A percentile compares a stretch with the other conserved stretches of the same genome.
phyloP scores from a whole-genome alignment of 2,797 vertebrate species.

The Carcharodon carcharias region DNA sequence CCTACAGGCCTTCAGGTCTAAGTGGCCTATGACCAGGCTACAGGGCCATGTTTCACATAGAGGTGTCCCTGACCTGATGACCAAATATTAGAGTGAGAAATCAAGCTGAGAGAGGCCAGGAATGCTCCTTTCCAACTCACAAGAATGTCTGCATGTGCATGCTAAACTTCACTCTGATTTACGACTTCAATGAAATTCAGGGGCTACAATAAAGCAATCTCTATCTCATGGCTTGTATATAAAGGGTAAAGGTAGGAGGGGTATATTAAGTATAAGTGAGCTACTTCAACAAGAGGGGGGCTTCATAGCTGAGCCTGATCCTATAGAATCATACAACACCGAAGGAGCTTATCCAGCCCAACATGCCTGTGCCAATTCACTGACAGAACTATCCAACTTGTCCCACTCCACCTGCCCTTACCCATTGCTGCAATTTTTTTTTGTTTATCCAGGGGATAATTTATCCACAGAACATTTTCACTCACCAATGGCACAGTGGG shows the following conservation, averaged over 20 bases:
- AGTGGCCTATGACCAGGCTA: background rate
- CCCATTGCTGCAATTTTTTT: too few species aligned
- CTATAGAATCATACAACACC: too few species aligned
- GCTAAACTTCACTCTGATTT: background rate
- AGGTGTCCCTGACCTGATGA: background rate
- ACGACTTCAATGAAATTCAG: too few species aligned
- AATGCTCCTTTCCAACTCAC: background rate
- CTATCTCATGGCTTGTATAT: background rate
- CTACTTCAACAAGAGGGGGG: background rate
- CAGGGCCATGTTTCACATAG: background rate
- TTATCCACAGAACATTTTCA: too few species aligned
- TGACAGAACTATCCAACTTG: too few species aligned
- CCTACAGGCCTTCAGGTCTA: background rate
- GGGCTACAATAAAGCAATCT: too few species aligned
- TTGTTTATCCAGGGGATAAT: too few species aligned
- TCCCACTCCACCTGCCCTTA: too few species aligned
- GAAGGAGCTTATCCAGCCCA: too few species aligned
- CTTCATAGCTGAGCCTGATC: too few species aligned
- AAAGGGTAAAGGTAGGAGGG: background rate
- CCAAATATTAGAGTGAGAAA: background rate
- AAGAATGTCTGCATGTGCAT: background rate
- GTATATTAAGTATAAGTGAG: background rate
- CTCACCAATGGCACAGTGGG: too few species aligned
- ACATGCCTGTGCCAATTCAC: too few species aligned
- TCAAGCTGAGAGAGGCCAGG: background rate